Base-by-base conservation (phyloP, 2,797 vertebrate species). In the Karalla daura region DNA sequence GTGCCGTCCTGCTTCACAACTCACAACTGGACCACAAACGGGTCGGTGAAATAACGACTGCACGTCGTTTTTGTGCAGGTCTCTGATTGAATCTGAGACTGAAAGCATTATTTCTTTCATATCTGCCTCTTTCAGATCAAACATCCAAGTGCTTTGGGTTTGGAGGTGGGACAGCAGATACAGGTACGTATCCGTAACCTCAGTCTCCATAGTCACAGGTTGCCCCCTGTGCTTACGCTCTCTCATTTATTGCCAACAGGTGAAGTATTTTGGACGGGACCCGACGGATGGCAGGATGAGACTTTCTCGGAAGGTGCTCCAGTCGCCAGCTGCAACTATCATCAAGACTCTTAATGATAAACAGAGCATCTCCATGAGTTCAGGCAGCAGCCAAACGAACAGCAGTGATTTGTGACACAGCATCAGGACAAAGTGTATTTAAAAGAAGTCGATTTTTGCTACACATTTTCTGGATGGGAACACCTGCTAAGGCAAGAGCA, bases 201-300 rank as follows among this genome's bases (percentile, higher is more conserved):
- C 10, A 18, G 1, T 8, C 35, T 18, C 37, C 10, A 7, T 20
- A 15, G 9, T 63, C 3, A 27, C 28, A 68, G 28, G 10, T 28
- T 8, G 7, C 13, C 17, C 35, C 11, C 9, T 10, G 3, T 37
- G 21, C 68, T 64, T 6, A 28, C 15, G 35, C 30, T 70, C 39
- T 55, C 17, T 68, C 0, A 5, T 50, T 23, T 62, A 74, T 5
- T 61, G 7, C 43, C 46, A 9, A 76, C 89, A 99, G 98, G 96
- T 99, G 13, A 99, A 99, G 76, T 99, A 96, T 82, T 99, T 99
- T 54, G 98, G 98, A 58, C 95, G 97, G 5, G 98, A 99, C 83
- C 98, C 98, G 8, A 97, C 95, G 10, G 97, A 99, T 13, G 98
- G 98, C 47, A 94, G 98, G 79, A 98, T 99, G 97, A 95, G 98